Base-by-base conservation (phyloP, 1,140 invertebrate genomes). In the Monochamus saltuarius region DNA sequence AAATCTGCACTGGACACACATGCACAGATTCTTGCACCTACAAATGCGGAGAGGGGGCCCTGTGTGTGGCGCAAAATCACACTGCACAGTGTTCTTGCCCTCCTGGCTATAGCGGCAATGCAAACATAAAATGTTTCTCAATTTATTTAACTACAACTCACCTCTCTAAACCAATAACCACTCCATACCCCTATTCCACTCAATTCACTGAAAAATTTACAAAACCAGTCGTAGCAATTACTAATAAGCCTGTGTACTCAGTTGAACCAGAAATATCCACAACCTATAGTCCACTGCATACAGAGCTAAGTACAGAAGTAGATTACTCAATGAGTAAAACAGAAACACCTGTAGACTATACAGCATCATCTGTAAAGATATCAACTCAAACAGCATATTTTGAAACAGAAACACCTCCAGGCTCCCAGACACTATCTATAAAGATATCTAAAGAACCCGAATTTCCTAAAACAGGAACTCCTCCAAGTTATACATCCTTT, bases 11-110 rank as follows among this genome's bases (percentile, higher is more conserved):
- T 70, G 78, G 79, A 64, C 81, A 81, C 59, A 78, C 79, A 75
- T 90, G 88, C 78, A 75, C 80, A 72, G 84, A 88, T 79, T 85
- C 84, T 61, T 89, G 88, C 75, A 79, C 77, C 61, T 74, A 74
- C 54, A 70, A 71, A 59, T 89, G 86, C 80, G 85, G 82, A 52
- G 72, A 77, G 59, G 79, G 80, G 65, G 80, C 84, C 60, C 75
- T 81, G 38, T 89, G 88, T 74, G 67, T 75, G 39, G 78, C 82
- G 60, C 74, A 78, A 73, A 78, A 79, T 71, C 84, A 87, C 73
- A 80, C 72, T 63, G 78, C 80, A 39, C 75, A 77, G 65, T 84
- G 83, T 69, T 73, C 68, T 66, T 84, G 82, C 71, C 69, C 70
- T 35, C 14, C 53, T 29, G 67, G 66, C 59, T 75, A 64, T 62